Evolutionary conservation across 2,797 vertebrate species (phyloP).

Genomic region (Lophotriccus pileatus): DNA sequence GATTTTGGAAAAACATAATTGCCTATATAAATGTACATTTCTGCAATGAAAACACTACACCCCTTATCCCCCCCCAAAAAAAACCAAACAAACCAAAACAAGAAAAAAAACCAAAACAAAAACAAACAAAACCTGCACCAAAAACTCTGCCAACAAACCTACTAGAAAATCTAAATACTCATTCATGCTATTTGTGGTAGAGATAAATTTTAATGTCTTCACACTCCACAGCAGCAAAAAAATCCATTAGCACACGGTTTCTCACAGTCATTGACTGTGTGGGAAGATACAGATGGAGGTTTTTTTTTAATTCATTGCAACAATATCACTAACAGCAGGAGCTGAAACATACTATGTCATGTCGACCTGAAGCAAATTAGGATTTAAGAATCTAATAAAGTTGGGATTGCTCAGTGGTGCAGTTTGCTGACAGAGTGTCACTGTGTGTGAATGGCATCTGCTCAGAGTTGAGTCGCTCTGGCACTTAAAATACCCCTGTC

Average conservation of each 20-base stretch:
- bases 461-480: neutral
- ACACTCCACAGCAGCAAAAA: constrained; percentile 7
- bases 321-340: constrained; percentile 45
- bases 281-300: constrained; percentile 21
- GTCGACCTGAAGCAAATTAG: constrained; percentile 64
- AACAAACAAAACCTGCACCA: too few relatives aligned
- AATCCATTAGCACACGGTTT: constrained; percentile 46
- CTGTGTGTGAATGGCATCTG: neutral
- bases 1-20: neutral
- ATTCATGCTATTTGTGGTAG: constrained; percentile 40
- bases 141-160: neutral
- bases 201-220: constrained; percentile 50
- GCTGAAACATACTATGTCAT: constrained; percentile 15
- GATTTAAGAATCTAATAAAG: constrained; percentile 50
- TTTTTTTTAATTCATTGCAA: constrained; percentile 30
- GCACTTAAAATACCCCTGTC: neutral
- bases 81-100: neutral
- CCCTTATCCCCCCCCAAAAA: accelerated
- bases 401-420: constrained; percentile 1
- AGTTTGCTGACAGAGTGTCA: constrained; percentile 46
- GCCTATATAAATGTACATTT: neutral
- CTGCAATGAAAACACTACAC: neutral
- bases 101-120: neutral
- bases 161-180: neutral
- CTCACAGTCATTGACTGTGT: constrained; percentile 12